Evolutionary conservation across 2,797 vertebrate species (phyloP).

Genomic region (Avahi laniger): DNA sequence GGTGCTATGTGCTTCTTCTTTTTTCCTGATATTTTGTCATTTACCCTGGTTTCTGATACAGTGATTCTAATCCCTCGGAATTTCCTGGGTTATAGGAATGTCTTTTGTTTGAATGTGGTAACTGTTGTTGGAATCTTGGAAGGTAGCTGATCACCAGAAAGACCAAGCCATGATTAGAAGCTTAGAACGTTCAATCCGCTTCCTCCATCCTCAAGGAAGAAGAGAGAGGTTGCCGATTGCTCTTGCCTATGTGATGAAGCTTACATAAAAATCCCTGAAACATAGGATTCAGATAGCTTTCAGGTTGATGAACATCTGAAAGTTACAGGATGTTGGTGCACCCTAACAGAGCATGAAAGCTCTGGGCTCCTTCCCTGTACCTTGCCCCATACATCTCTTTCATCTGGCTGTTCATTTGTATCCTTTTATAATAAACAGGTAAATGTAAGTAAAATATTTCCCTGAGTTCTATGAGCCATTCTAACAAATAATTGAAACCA

Average conservation of each 20-base stretch:
- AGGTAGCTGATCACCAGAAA: neutral
- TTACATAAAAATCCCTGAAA: neutral
- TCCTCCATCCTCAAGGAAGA: neutral
- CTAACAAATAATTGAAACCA: neutral
- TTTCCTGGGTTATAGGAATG: neutral
- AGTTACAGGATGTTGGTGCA: neutral
- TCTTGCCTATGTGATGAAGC: neutral
- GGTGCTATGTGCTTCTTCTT: neutral
- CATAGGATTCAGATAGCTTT: neutral
- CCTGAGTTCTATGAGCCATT: neutral
- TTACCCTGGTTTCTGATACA: neutral
- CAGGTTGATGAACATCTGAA: neutral
- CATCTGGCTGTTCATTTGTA: neutral
- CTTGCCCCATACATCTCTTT: neutral
- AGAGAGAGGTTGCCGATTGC: neutral
- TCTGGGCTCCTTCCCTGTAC: neutral
- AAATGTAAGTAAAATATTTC: neutral
- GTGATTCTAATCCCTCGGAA: neutral
- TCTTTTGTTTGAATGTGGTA: neutral
- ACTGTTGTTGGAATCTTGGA: neutral
- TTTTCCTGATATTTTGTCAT: neutral
- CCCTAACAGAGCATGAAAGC: neutral
- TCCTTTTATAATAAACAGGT: neutral
- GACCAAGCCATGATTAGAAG: neutral
- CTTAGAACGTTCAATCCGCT: neutral